Evolutionary conservation across 2,113 vertebrate species (phyloP).

Genomic region (Candoia aspera): DNA sequence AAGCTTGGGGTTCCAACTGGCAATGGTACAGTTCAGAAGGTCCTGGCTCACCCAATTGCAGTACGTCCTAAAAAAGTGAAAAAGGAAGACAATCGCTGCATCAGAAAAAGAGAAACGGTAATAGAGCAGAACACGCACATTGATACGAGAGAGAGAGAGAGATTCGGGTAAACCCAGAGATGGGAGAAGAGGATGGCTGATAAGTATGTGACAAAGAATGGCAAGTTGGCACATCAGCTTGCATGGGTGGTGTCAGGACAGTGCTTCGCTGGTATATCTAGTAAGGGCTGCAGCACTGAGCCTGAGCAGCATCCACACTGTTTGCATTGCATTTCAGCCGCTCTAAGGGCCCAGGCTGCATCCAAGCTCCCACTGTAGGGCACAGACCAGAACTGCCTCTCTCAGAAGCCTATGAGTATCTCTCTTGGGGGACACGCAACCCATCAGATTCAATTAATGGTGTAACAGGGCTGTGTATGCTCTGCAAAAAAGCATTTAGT

Average conservation of each 20-base stretch:
- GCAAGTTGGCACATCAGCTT: no score
- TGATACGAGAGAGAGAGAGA: background rate
- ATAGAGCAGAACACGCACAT: background rate
- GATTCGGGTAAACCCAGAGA: background rate
- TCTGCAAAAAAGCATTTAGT: background rate
- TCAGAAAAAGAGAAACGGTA: background rate
- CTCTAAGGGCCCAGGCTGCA: background rate
- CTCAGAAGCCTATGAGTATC: background rate
- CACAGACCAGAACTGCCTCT: background rate
- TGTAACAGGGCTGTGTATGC: background rate
- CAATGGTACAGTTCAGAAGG: conserved; percentile 93
- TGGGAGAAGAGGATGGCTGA: background rate
- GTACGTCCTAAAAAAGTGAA: conserved; percentile 81
- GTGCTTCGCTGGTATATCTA: background rate
- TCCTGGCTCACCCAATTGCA: conserved; percentile 90
- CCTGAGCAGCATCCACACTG: background rate
- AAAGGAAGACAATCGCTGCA: background rate
- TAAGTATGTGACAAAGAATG: background rate
- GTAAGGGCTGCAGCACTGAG: background rate
- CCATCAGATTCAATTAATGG: background rate
- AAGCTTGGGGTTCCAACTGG: conserved; percentile 92
- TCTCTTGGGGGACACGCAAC: background rate
- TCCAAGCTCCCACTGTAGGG: background rate
- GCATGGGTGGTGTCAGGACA: background rate
- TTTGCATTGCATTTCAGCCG: background rate